phyloP scores from a whole-genome alignment of 1,140 invertebrate genomes.

The Megalopta genalis region DNA sequence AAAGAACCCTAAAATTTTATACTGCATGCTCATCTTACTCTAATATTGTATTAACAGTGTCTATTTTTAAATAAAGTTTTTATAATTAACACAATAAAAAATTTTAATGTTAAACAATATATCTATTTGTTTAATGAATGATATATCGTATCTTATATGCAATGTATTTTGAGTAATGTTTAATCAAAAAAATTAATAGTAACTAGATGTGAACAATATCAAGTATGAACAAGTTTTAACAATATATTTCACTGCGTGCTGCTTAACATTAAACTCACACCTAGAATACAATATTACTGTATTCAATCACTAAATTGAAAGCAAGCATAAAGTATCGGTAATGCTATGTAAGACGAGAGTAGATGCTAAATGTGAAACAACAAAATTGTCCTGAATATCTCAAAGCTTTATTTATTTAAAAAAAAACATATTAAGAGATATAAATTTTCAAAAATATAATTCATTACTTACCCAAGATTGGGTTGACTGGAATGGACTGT shows the following conservation, averaged over 20 bases:
- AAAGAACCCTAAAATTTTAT: constrained; percentile 23
- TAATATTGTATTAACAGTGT: constrained; percentile 8
- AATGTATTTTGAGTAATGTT: not conserved
- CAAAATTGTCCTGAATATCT: constrained; percentile 33
- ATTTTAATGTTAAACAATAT: constrained; percentile 1
- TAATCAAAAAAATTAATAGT: not conserved
- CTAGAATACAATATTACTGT: constrained; percentile 44
- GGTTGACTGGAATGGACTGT: constrained; percentile 78
- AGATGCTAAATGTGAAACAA: constrained; percentile 36
- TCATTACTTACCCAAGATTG: constrained; percentile 76
- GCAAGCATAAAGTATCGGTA: constrained; percentile 43
- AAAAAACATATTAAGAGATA: constrained; percentile 36
- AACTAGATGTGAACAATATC: constrained; percentile 10
- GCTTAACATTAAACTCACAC: constrained; percentile 33
- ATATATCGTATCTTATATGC: constrained; percentile 2
- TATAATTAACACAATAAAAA: constrained; percentile 5
- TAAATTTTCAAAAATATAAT: not conserved
- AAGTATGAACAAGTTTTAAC: not conserved
- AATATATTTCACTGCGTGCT: constrained; percentile 10
- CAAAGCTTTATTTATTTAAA: constrained; percentile 42
- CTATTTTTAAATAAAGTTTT: constrained; percentile 8
- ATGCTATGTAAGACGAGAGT: constrained; percentile 36
- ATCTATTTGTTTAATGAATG: not conserved
- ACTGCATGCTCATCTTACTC: constrained; percentile 31
- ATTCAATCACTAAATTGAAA: constrained; percentile 41